Evolutionary conservation across 2,113 vertebrate genomes (phyloP), one percentile per base, ranked within the genome.

Genomic region (Globicephala melas): DNA sequence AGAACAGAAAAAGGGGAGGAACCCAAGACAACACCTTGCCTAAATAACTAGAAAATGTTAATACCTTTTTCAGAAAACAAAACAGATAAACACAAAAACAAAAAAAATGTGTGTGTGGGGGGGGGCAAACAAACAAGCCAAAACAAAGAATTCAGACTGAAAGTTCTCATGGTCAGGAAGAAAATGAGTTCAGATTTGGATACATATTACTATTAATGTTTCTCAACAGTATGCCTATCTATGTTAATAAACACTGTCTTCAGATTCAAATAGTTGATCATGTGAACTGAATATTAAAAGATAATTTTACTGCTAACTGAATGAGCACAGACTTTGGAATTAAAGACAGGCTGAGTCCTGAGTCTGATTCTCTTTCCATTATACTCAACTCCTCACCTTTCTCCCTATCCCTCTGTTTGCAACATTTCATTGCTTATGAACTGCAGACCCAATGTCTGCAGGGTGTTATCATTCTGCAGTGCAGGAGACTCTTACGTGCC

Each of bases 1-100:
- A 38, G 8, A 65, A 36, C 63, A 36, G 11, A 53, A 50, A 60
- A 89, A n/a, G 2, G 33, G 3, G 3, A 38, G 25, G 47, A 33
- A 2, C n/a, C 3, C 5, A 60, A 53, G 53, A 65, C 8, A 38
- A 23, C 9, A 21, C 2, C 2, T 5, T 33, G 8, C 9, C 41
- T 63, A 4, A 28, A 33, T 25, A 90, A 53, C 73, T 28, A 81
- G 31, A 90, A 71, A 76, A 68, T 77, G 23, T 68, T 76, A 85
- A 47, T 36, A 3, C 4, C 17, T 70, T 82, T 82, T 41, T 20
- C 33, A 63, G 12, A 53, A 89, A 55, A 50, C 1, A 21, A 60
- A 68, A 80, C 33, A 87, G 20, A 38, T 10, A 74, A 25, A 62
- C 11, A 80, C 0, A 58, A 15, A 31, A 15, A 25, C 17, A 85